Percentiles rank a stretch among this genome's conserved stretches.
These are phyloP conservation scores for Pseudobourletiella spinata DNA, from an alignment of 1,140 invertebrate species.

Conservation along the genomic window DNA sequence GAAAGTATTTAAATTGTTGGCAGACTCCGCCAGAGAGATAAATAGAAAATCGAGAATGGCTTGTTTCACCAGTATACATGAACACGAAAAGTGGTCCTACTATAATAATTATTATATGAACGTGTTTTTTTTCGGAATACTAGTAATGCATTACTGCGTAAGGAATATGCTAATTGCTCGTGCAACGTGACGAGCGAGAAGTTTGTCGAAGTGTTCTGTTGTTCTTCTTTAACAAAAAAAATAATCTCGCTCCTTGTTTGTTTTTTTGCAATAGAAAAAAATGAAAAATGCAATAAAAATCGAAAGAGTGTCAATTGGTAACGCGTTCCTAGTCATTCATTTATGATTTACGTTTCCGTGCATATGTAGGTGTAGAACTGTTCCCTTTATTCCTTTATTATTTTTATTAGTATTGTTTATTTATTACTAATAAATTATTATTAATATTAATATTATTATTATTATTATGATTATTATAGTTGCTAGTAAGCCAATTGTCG, in stretches of 20 bases:
- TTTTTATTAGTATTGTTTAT: background rate
- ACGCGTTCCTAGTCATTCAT: background rate
- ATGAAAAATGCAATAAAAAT: constrained; percentile 31
- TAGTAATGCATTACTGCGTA: background rate
- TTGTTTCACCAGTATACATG: background rate
- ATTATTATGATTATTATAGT: background rate
- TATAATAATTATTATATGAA: background rate
- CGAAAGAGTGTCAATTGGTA: constrained; percentile 25
- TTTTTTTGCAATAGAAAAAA: constrained; percentile 29
- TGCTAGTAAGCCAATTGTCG: background rate
- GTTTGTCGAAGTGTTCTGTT: constrained; percentile 23
- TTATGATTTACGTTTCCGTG: background rate
- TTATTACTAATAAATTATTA: background rate
- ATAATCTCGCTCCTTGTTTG: constrained; percentile 31
- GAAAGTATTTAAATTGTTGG: no score
- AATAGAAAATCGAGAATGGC: background rate
- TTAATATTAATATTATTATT: background rate
- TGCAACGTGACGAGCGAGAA: background rate
- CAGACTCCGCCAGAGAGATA: no score
- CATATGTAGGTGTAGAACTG: background rate
- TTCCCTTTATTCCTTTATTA: background rate
- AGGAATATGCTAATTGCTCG: background rate
- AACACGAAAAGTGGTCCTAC: background rate
- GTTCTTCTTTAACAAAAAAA: constrained; percentile 13
- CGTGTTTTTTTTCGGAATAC: background rate